Evolutionary conservation across 2,797 vertebrate species (phyloP).

Genomic region (Xenentodon cancila): DNA sequence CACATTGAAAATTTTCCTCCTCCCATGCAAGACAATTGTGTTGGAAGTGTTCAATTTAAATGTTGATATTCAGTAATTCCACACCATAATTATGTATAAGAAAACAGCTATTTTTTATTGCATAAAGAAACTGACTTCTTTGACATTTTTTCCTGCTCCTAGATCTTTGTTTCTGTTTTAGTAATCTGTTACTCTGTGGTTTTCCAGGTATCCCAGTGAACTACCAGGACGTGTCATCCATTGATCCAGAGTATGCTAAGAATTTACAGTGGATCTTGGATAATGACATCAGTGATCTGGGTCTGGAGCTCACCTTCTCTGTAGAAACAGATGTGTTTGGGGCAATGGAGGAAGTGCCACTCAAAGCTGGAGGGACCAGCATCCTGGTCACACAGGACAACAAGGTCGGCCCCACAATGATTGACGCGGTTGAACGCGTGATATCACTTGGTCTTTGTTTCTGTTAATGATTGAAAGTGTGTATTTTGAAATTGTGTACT

Average conservation of each 20-base stretch:
- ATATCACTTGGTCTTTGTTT: not conserved
- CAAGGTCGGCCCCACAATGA: constrained; percentile 83
- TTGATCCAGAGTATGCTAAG: constrained; percentile 98
- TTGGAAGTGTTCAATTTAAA: too few relatives aligned
- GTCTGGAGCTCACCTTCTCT: constrained; percentile 96
- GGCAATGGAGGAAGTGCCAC: constrained; percentile 96
- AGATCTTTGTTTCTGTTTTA: too few relatives aligned
- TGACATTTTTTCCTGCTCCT: too few relatives aligned
- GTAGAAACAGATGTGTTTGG: constrained; percentile 98
- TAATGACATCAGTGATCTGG: constrained; percentile 97
- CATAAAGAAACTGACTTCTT: too few relatives aligned
- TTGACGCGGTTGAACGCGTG: not conserved
- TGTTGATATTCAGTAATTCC: too few relatives aligned
- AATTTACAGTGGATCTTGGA: constrained; percentile 99
- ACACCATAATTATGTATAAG: too few relatives aligned
- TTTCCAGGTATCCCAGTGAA: constrained; percentile 94
- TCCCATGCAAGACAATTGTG: too few relatives aligned
- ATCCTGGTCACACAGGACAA: constrained; percentile 97
- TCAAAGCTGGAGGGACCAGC: constrained; percentile 93
- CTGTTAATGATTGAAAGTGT: too few relatives aligned
- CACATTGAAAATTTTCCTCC: too few relatives aligned
- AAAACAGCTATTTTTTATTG: too few relatives aligned
- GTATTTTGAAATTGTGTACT: too few relatives aligned
- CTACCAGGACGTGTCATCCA: constrained; percentile 98
- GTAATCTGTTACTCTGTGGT: not conserved